Evolutionary conservation across 2,888 invertebrate species (phyloP).

Genomic region (Troglohyphantes excavatus): DNA sequence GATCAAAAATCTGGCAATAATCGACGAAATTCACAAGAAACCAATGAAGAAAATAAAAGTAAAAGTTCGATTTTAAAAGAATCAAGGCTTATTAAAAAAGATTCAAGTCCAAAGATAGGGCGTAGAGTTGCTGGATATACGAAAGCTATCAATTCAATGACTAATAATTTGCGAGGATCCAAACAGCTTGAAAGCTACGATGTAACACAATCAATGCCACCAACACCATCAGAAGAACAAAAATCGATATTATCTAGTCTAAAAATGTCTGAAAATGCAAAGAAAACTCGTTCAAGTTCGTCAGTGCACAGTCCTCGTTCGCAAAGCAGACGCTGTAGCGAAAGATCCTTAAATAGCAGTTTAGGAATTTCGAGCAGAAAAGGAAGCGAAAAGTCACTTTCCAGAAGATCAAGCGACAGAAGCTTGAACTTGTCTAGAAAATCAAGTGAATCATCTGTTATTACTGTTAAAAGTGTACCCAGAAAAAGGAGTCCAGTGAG

Average conservation of each 20-base stretch:
- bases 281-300: slow-evolving; percentile 63
- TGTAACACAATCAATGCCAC: slow-evolving; percentile 73
- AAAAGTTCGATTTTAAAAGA: slow-evolving; percentile 30
- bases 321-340: slow-evolving; percentile 68
- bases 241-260: slow-evolving; percentile 67
- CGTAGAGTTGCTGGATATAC: slow-evolving; percentile 83
- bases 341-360: slow-evolving; percentile 39
- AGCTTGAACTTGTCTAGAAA: slow-evolving; percentile 75
- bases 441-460: slow-evolving; percentile 73
- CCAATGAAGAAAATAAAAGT: slow-evolving; percentile 19
- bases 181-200: slow-evolving; percentile 78
- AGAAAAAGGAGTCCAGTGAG: slow-evolving; percentile 48
- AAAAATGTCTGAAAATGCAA: slow-evolving; percentile 26
- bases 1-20: slow-evolving; percentile 24
- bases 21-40: slow-evolving; percentile 40
- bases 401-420: slow-evolving; percentile 67
- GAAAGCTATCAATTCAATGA: slow-evolving; percentile 84
- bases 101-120: slow-evolving; percentile 75
- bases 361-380: slow-evolving; percentile 58
- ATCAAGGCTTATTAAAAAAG: slow-evolving; percentile 13
- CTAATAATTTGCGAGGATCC: slow-evolving; percentile 82
- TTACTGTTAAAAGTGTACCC: slow-evolving; percentile 55
- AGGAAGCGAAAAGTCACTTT: slow-evolving; percentile 73
- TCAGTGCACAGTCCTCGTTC: slow-evolving; percentile 64
- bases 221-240: slow-evolving; percentile 74